These are phyloP conservation scores for Galerucella calmariensis DNA, from an alignment of 2,888 invertebrate species.

Conservation along the genomic window DNA sequence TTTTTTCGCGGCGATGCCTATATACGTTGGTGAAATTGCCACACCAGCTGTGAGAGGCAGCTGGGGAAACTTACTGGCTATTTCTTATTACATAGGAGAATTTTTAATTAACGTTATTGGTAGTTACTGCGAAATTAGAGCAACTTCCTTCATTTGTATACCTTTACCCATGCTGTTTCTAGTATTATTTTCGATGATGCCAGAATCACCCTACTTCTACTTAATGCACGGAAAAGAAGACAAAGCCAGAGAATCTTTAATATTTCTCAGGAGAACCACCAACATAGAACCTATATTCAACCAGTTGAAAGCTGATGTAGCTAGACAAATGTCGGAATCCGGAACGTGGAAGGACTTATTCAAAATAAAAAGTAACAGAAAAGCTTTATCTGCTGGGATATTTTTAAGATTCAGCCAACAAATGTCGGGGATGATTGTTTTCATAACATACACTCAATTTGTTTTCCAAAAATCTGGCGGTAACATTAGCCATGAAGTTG, in stretches of 20 bases:
- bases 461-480: constrained; percentile 59
- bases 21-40: constrained; percentile 56
- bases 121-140: constrained; percentile 66
- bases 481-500: constrained; percentile 53
- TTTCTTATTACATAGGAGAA: constrained; percentile 53
- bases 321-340: constrained; percentile 57
- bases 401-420: constrained; percentile 57
- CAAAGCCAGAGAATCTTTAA: constrained; percentile 51
- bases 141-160: constrained; percentile 69
- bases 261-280: constrained; percentile 48
- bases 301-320: constrained; percentile 52
- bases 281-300: constrained; percentile 52
- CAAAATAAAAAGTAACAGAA: constrained; percentile 53
- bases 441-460: constrained; percentile 54
- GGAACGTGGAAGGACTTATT: constrained; percentile 57
- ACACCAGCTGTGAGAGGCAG: constrained; percentile 55
- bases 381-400: constrained; percentile 53
- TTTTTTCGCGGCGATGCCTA: constrained; percentile 51
- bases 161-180: constrained; percentile 70
- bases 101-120: constrained; percentile 67
- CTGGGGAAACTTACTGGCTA: constrained; percentile 54
- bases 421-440: constrained; percentile 54
- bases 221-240: constrained; percentile 51
- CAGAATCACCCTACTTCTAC: constrained; percentile 66
- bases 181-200: constrained; percentile 69